Percentiles rank a stretch among this genome's conserved stretches.
These are phyloP conservation scores for Meda fulgida DNA, from an alignment of 2,797 vertebrate species.

Conservation along the genomic window DNA sequence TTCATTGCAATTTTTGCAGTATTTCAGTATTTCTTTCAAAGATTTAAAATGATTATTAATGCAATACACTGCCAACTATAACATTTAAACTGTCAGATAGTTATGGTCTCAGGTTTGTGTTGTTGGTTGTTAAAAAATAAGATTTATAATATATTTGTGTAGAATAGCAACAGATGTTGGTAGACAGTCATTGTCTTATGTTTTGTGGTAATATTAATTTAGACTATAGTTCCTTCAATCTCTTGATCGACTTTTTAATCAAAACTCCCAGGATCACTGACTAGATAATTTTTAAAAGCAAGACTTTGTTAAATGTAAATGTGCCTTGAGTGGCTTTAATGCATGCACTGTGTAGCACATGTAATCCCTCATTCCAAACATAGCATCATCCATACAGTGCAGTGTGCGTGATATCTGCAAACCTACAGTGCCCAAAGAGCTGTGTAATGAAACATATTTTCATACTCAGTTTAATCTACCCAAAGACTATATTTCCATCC, in stretches of 20 bases:
- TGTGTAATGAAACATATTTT: conserved; percentile 20
- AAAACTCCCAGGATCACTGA: background rate
- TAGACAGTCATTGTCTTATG: background rate
- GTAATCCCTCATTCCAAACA: conserved; percentile 2
- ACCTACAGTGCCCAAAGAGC: background rate
- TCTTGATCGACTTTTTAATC: background rate
- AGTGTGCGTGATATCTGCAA: conserved; percentile 4
- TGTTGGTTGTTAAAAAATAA: background rate
- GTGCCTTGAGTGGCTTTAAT: background rate
- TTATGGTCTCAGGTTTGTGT: background rate
- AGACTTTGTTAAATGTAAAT: background rate
- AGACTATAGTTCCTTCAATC: background rate
- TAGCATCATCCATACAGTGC: background rate
- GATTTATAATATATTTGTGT: background rate
- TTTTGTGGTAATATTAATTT: background rate
- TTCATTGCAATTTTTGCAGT: too few species aligned
- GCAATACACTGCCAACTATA: background rate
- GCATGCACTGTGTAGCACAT: background rate
- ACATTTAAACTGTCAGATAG: background rate
- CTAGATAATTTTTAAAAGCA: background rate
- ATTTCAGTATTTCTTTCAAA: background rate
- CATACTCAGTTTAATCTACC: background rate
- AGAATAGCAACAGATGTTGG: background rate
- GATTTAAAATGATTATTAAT: background rate
- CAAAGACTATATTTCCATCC: background rate